Base-by-base conservation (phyloP, 2,797 vertebrate genomes). In the Enteromius afrohamiltoni region DNA sequence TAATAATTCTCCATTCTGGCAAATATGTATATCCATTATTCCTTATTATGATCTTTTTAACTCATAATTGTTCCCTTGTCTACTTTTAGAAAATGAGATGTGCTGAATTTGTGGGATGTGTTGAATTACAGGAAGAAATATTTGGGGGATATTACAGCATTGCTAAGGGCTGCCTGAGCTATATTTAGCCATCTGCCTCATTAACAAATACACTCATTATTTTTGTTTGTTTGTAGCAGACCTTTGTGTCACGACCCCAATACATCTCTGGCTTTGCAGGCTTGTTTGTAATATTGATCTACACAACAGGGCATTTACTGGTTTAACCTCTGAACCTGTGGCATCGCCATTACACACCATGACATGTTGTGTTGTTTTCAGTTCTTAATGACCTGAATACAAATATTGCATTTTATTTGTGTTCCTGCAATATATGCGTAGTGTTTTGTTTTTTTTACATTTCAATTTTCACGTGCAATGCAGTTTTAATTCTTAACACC, bases 111-210 rank as follows among this genome's bases (percentile, higher is more conserved):
- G 40, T 69, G 17, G n/a, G 51, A 21, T 77, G 23, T 86, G 64
- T 85, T 65, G 78, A 77, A 60, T 77, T 37, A 74, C 77, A 53
- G 55, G 42, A 60, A 14, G 29, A 68, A 77, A 16, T 34, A 31
- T 67, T 42, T 37, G 82, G 4, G 55, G n/a, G 14, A 40, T 64
- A 51, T 79, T 74, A 77, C n/a, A 53, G 84, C 62, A 65, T 75
- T 68, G 69, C 67, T 74, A 85, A 78, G 75, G 83, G 77, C 40
- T 79, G 51, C 9, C 70, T 73, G 14, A 75, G 42, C 83, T 81
- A 84, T 88, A 90, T 89, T 86, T 89, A 85, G 83, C 85, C 65
- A 77, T 88, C 86, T 73, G 79, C 86, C 58, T 49, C 34, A 55
- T 80, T 87, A 82, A 88, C 34, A 49, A 86, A 79, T 42, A 67